Percentiles rank a stretch among this genome's conserved stretches.
phyloP scores from a whole-genome alignment of 2,797 vertebrate genomes.

The Todus mexicanus region DNA sequence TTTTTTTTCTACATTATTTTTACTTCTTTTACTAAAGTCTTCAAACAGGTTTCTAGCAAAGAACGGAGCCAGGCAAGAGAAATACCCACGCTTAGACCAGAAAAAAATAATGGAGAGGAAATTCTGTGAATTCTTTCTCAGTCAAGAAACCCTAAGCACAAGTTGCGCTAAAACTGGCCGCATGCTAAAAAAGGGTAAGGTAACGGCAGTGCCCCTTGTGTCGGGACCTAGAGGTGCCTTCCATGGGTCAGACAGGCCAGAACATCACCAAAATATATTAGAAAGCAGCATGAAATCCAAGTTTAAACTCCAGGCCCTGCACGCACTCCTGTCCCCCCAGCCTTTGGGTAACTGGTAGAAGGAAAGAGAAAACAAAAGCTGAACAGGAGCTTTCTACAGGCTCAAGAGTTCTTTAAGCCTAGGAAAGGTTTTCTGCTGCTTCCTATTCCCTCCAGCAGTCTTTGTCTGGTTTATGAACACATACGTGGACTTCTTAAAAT shows the following conservation, averaged over 20 bases:
- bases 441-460: neutral
- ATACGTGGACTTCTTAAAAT: neutral
- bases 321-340: neutral
- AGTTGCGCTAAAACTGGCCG: neutral
- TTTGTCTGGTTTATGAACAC: neutral
- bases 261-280: neutral
- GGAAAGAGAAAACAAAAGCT: neutral
- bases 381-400: neutral
- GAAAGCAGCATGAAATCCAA: neutral
- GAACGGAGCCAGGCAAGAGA: neutral
- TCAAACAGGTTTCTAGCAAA: neutral
- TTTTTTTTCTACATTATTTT: too few species aligned
- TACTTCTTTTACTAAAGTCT: neutral
- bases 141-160: neutral
- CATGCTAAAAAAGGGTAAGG: neutral
- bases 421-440: neutral
- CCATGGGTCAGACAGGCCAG: neutral
- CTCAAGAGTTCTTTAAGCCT: neutral
- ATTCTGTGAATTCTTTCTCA: conserved; percentile 45
- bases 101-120: neutral
- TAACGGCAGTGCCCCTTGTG: neutral
- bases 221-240: neutral
- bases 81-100: neutral
- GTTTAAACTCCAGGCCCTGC: neutral
- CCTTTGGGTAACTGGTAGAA: neutral